Evolutionary conservation across 2,888 invertebrate species (phyloP).

Genomic region (Gari tellinella): DNA sequence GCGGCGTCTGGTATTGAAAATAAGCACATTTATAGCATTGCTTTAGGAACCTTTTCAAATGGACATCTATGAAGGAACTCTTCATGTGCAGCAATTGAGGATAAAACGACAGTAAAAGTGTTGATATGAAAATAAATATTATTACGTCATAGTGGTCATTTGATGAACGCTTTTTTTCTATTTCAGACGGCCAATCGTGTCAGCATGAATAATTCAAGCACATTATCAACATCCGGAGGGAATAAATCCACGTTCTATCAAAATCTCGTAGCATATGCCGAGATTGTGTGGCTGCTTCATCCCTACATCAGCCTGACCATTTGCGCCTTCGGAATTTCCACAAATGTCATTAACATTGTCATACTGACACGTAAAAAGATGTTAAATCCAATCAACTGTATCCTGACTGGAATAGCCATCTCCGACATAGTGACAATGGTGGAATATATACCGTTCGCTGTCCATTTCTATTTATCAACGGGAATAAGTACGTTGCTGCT

Average conservation of each 20-base stretch:
- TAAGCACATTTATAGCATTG: too few species aligned
- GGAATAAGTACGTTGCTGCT: conserved; percentile 51
- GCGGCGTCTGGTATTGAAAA: too few species aligned
- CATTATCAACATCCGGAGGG: too few species aligned
- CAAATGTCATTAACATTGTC: conserved; percentile 95
- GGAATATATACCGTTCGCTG: conserved; percentile 95
- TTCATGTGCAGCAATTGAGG: too few species aligned
- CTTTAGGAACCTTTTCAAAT: too few species aligned
- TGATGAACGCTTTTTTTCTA: too few species aligned
- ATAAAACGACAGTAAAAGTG: too few species aligned
- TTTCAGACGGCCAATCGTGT: too few species aligned
- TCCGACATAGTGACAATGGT: conserved; percentile 94
- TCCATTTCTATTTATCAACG: conserved; percentile 86
- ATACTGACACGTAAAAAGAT: conserved; percentile 93
- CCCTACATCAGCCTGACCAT: conserved; percentile 94
- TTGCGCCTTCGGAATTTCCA: conserved; percentile 94
- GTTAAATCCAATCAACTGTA: conserved; percentile 94
- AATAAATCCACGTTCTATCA: conserved; percentile 24
- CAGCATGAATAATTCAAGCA: too few species aligned
- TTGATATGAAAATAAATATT: too few species aligned
- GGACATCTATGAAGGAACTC: too few species aligned
- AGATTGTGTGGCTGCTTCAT: conserved; percentile 86
- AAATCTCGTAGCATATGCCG: conserved; percentile 54
- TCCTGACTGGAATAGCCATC: conserved; percentile 93
- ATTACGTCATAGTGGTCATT: too few species aligned